Evolutionary conservation across 1,140 invertebrate species (phyloP), one percentile per base, ranked within the genome.

Genomic region (Mizuhopecten yessoensis): DNA sequence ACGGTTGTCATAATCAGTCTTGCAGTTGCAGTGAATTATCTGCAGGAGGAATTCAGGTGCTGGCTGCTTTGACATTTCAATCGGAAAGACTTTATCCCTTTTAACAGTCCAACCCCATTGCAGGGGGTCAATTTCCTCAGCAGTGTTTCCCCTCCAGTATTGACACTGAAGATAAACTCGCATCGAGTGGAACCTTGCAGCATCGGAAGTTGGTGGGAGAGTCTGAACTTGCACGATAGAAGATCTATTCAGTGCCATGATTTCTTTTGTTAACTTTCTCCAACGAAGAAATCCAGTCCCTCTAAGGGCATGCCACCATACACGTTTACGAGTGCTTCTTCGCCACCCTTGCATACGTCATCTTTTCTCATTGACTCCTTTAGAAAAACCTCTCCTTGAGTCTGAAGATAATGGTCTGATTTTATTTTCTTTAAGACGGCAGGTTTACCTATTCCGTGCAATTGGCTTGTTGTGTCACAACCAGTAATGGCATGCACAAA

Each of bases 101-200:
- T 88, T 34, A 87, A 86, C 20, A 23, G 42, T 91, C 93, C 92
- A 93, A n/a, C 93, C 94, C 93, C 92, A 91, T 29, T 91, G 13
- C 34, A 33, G 20, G 7, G 89, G 88, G 34, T 92, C 34, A 1
- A 92, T 15, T 13, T 89, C n/a, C n/a, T n/a, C n/a, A n/a, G n/a
- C 33, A 33, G 87, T n/a, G n/a, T 13, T 57, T 36, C 10, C 29
- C 34, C 23, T 89, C 92, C 92, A 90, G 5, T 13, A 29, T 45
- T 90, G 90, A 87, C 90, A 34, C 75, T 92, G 87, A 91, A 39
- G 86, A 34, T 89, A 91, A 87, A 86, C 90, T 49, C 92, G 45
- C 17, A 34, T 33, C 15, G 86, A 87, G 34, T 92, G 92, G 13
- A 87, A 90, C 75, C 20, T 88, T 13, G 91, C 87, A 17, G 89